A percentile compares a stretch with the other conserved stretches of the same genome.
Conservation (phyloP, 2,888 invertebrate genomes). For the Carabus problematicus region DNA sequence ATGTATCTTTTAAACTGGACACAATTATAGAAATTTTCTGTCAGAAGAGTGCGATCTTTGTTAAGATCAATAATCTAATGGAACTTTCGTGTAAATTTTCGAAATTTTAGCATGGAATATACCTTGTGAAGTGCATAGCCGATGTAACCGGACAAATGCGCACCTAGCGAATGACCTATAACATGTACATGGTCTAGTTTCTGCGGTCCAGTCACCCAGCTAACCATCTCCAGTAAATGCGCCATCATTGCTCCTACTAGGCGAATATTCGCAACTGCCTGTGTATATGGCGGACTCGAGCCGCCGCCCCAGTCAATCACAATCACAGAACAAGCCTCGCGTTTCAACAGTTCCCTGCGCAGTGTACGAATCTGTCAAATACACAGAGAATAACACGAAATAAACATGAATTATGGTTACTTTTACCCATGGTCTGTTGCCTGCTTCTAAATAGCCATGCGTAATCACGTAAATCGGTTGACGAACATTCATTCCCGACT, state of each 20-base stretch:
- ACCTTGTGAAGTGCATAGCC: slow-evolving; percentile 76
- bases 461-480: slow-evolving; percentile 78
- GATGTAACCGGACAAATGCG: slow-evolving; percentile 85
- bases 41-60: too few species aligned
- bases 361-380: slow-evolving; percentile 72
- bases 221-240: slow-evolving; percentile 65
- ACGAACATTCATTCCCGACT: slow-evolving; percentile 68
- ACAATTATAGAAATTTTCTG: too few species aligned
- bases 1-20: not conserved
- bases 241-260: slow-evolving; percentile 86
- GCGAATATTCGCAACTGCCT: slow-evolving; percentile 90
- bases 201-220: slow-evolving; percentile 55
- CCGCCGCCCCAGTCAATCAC: slow-evolving; percentile 88
- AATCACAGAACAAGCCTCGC: slow-evolving; percentile 76
- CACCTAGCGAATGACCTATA: slow-evolving; percentile 87
- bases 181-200: slow-evolving; percentile 76
- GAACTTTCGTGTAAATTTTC: too few species aligned
- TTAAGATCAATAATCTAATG: too few species aligned
- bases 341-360: slow-evolving; percentile 73
- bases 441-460: slow-evolving; percentile 88
- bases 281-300: slow-evolving; percentile 86
- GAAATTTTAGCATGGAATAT: slow-evolving; percentile 43
- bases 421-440: slow-evolving; percentile 79
- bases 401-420: slow-evolving; percentile 1
- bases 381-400: slow-evolving; percentile 8